Base-by-base conservation (phyloP, 2,113 vertebrate genomes). In the Nerophis lumbriciformis region DNA sequence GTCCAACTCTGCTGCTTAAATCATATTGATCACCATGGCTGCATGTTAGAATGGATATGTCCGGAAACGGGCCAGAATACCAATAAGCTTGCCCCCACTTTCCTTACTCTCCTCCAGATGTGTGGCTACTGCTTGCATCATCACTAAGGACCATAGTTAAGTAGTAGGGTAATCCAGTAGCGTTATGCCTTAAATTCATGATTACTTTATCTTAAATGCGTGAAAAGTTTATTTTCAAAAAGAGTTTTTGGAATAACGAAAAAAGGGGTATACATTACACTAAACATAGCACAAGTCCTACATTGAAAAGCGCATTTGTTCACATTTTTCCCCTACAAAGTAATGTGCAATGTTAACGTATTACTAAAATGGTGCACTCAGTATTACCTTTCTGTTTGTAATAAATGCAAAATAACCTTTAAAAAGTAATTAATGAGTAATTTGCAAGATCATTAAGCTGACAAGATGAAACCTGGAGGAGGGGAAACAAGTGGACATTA, bases 1-100 rank as follows among this genome's bases (percentile, higher is more conserved):
- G 87, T 86, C 79, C 77, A 86, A 65, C 83, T 88, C 82, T 83
- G 85, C 85, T 83, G 81, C 85, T 86, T 86, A 88, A 90, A 91
- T 82, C 77, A 85, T 88, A 91, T 90, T 85, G 88, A 91, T 90
- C 86, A 87, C 81, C 63, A 37, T 10, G 63, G 83, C 88, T 78
- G 82, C 68, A 86, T 80, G 85, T 80, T 89, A 80, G 84, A 88
- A 91, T 85, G 72, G 87, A 89, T 82, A 85, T 85, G 81, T 85
- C 78, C 12, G 86, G 76, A 81, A 79, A 58, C 73, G 59, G 81
- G 68, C 61, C 71, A 71, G 78, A 85, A 88, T 86, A 80, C 81
- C 66, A 83, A 85, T 81, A 70, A 57, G 76, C 53, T 50, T 6
- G 13, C 65, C 63, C 28, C 60, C 54, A 28, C 51, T 55, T 35